phyloP scores from a whole-genome alignment of 2,797 vertebrate genomes.

The Catharus ustulatus region DNA sequence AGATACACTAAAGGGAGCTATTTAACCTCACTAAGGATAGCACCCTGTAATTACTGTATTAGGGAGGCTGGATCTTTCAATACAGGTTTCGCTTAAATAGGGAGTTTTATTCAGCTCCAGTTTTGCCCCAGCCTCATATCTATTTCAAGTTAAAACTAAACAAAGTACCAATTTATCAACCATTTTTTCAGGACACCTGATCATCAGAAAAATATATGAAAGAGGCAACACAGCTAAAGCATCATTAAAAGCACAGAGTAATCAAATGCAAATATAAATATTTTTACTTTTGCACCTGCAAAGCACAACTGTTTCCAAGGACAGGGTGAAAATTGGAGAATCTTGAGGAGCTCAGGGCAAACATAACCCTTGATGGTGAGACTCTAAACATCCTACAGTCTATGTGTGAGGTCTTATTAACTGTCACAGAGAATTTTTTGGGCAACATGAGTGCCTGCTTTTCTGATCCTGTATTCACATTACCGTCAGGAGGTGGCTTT shows the following conservation, averaged over 20 bases:
- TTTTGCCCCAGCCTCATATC: not conserved
- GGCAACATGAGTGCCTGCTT: not conserved
- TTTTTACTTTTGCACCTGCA: not conserved
- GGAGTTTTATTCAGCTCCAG: not conserved
- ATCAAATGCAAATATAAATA: not conserved
- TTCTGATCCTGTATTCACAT: not conserved
- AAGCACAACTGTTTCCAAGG: not conserved
- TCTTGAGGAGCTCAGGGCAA: not conserved
- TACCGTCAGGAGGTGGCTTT: not conserved
- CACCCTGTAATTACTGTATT: conserved; percentile 62
- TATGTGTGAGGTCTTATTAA: not conserved
- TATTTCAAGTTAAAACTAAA: conserved; percentile 20
- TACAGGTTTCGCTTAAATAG: conserved; percentile 16
- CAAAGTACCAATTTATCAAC: not conserved
- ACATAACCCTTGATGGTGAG: not conserved
- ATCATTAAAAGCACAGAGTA: not conserved
- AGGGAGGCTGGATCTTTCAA: not conserved
- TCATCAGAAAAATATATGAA: not conserved
- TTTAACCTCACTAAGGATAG: conserved; percentile 68
- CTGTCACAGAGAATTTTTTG: not conserved
- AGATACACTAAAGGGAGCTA: conserved; percentile 48
- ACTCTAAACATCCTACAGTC: not conserved
- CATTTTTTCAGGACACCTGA: not conserved
- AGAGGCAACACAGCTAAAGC: not conserved
- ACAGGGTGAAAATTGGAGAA: not conserved